Conservation (phyloP, 2,113 vertebrate genomes). For the Acrocephalus arundinaceus region DNA sequence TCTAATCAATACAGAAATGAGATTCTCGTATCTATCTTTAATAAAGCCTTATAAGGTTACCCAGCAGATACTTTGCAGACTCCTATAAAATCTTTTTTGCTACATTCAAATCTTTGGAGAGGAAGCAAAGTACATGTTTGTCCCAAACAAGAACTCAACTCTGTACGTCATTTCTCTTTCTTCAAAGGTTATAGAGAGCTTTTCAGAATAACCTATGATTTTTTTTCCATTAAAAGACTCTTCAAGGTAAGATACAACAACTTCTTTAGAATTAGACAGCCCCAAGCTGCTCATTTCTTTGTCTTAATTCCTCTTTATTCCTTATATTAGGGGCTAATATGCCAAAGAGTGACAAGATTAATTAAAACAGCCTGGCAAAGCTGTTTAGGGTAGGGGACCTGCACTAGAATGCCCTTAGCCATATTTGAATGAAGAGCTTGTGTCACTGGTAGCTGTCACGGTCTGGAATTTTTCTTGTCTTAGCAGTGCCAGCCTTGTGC, state of each 20-base stretch:
- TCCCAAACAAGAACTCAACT: not conserved
- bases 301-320: not conserved
- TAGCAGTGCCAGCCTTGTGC: slow-evolving; percentile 13
- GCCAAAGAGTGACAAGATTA: not conserved
- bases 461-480: slow-evolving; percentile 3
- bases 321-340: not conserved
- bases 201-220: not conserved
- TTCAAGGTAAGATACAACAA: not conserved
- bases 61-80: not conserved
- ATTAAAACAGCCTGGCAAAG: slow-evolving; percentile 6
- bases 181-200: not conserved
- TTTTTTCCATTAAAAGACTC: not conserved
- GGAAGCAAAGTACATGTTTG: not conserved
- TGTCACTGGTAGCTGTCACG: not conserved
- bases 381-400: not conserved
- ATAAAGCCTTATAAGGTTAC: not conserved
- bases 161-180: not conserved
- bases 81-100: not conserved
- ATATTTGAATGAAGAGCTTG: not conserved
- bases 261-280: not conserved
- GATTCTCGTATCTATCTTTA: not conserved
- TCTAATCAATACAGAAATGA: not conserved
- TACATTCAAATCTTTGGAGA: not conserved
- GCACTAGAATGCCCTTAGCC: not conserved
- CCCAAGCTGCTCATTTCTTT: not conserved